Conservation (phyloP, 2,113 vertebrate species). For the Cichladusa arquata region DNA sequence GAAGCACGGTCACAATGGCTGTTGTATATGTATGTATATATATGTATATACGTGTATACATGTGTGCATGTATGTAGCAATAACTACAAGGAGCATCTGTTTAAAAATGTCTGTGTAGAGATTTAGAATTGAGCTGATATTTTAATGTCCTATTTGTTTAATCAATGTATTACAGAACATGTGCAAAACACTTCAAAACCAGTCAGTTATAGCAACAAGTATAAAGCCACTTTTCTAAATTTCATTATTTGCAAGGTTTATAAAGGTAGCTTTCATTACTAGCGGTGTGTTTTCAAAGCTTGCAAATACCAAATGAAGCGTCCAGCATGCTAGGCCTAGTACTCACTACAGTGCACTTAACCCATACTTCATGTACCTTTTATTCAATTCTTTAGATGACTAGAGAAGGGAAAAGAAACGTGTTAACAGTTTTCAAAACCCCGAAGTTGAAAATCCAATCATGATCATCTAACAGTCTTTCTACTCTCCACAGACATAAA, state of each 20-base stretch:
- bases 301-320: slow-evolving; percentile 41
- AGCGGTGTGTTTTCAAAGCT: slow-evolving; percentile 48
- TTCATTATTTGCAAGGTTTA: not conserved
- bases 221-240: not conserved
- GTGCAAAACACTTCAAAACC: slow-evolving; percentile 56
- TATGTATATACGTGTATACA: not conserved
- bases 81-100: not conserved
- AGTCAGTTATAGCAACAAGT: slow-evolving; percentile 9
- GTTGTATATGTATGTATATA: not conserved
- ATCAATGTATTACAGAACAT: not conserved
- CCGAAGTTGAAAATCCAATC: not conserved
- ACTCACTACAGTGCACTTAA: not conserved
- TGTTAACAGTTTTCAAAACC: slow-evolving; percentile 24
- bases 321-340: slow-evolving; percentile 47
- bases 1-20: not conserved
- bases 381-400: slow-evolving; percentile 80
- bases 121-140: not conserved
- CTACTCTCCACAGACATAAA: not conserved
- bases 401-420: slow-evolving; percentile 44
- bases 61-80: not conserved
- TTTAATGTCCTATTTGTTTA: slow-evolving; percentile 11
- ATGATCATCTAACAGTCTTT: not conserved
- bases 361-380: slow-evolving; percentile 71
- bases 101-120: not conserved
- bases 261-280: slow-evolving; percentile 2